phyloP scores from a whole-genome alignment of 2,113 vertebrate genomes.

The Chionis minor region DNA sequence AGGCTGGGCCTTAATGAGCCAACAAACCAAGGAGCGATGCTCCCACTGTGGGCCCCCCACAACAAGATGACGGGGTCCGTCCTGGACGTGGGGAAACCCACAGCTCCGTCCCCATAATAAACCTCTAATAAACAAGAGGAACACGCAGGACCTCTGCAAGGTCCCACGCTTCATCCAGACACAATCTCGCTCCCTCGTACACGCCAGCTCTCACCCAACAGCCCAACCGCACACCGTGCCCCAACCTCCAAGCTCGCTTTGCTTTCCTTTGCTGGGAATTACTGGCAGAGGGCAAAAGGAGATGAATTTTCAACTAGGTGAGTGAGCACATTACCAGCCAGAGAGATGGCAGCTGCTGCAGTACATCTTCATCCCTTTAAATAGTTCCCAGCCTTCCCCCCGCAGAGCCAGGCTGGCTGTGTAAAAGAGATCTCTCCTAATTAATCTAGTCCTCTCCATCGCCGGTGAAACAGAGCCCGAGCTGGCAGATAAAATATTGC shows the following conservation, averaged over 20 bases:
- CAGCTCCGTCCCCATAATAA: neutral
- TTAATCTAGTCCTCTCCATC: constrained; percentile 62
- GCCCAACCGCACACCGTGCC: neutral
- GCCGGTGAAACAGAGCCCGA: neutral
- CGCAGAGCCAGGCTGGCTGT: constrained; percentile 6
- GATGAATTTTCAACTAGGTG: constrained; percentile 18
- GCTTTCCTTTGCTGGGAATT: neutral
- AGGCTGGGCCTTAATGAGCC: constrained; percentile 58
- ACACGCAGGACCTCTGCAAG: fast-evolving
- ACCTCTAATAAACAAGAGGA: neutral
- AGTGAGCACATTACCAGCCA: neutral
- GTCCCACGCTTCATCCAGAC: neutral
- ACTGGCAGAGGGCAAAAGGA: constrained; percentile 34
- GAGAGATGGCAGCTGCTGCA: constrained; percentile 27
- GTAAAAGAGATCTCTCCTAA: constrained; percentile 52
- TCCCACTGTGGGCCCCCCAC: neutral
- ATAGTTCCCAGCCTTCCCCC: constrained; percentile 25
- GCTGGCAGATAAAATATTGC: constrained; percentile 40
- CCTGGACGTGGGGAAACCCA: neutral
- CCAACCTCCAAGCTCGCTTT: neutral
- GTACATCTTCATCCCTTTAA: constrained; percentile 58
- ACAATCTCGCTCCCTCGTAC: neutral
- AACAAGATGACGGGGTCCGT: neutral
- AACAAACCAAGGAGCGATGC: neutral
- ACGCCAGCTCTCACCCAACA: neutral